phyloP scores from a whole-genome alignment of 2,888 invertebrate genomes.

The Megastigmus dorsalis region DNA sequence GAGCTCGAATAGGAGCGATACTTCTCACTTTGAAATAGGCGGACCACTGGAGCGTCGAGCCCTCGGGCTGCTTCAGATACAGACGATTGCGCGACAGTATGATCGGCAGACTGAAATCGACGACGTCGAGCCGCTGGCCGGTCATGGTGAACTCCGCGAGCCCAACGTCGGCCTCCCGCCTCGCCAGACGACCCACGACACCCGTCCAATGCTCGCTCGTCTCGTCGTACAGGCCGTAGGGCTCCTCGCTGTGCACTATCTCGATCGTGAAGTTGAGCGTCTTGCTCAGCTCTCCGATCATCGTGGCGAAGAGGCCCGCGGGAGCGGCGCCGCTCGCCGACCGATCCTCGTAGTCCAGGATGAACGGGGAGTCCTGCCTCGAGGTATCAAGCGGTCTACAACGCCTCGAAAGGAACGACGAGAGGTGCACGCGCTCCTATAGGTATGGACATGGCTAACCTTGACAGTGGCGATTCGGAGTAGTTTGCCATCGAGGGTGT shows the following conservation, averaged over 20 bases:
- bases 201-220: constrained; percentile 58
- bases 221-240: constrained; percentile 55
- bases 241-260: constrained; percentile 8
- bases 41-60: constrained; percentile 55
- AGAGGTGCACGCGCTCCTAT: too few species aligned
- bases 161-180: constrained; percentile 57
- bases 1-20: too few species aligned
- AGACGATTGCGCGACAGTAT: constrained; percentile 50
- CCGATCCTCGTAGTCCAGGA: too few species aligned
- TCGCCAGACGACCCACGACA: constrained; percentile 53
- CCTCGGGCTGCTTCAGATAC: constrained; percentile 54
- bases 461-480: constrained; percentile 55
- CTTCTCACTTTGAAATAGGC: constrained; percentile 60
- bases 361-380: too few species aligned
- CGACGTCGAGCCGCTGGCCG: constrained; percentile 46
- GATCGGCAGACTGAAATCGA: constrained; percentile 62
- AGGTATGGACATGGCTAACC: too few species aligned
- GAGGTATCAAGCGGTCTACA: too few species aligned
- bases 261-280: constrained; percentile 57
- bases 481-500: constrained; percentile 51
- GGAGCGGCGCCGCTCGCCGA: too few species aligned
- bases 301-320: constrained; percentile 57
- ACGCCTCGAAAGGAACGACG: too few species aligned
- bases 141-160: constrained; percentile 56
- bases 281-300: constrained; percentile 48